Evolutionary conservation across 2,888 invertebrate genomes (phyloP).

Genomic region (Leptura quadrifasciata): DNA sequence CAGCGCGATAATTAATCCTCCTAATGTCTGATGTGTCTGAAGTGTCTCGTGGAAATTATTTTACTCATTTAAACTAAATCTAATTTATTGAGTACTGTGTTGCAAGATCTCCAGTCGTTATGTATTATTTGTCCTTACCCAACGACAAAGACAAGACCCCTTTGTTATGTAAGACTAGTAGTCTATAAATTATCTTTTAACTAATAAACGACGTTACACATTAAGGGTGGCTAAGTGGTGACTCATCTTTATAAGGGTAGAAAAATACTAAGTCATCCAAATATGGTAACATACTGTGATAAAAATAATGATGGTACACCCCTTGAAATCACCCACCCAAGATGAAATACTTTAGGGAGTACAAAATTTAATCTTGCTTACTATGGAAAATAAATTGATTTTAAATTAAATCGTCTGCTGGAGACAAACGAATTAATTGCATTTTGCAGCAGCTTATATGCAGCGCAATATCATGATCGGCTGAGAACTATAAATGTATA

Average conservation of each 20-base stretch:
- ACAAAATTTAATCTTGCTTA: background rate
- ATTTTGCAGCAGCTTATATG: background rate
- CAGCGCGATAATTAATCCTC: background rate
- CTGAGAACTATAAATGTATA: background rate
- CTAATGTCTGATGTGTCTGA: background rate
- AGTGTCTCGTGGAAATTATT: background rate
- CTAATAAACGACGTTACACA: conserved; percentile 41
- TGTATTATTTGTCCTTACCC: background rate
- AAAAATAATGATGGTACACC: conserved; percentile 5
- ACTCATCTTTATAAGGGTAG: conserved; percentile 48
- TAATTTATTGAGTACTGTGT: too few species aligned
- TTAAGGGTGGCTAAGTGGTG: conserved; percentile 46
- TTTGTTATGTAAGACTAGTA: background rate
- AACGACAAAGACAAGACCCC: background rate
- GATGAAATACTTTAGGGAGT: conserved; percentile 8
- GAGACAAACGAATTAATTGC: background rate
- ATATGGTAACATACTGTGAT: conserved; percentile 12
- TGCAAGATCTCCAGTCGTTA: too few species aligned
- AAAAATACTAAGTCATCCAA: conserved; percentile 49
- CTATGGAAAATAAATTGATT: background rate
- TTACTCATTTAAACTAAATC: background rate
- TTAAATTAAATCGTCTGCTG: background rate
- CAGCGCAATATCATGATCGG: background rate
- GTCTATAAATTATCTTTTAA: conserved; percentile 44
- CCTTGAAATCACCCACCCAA: conserved; percentile 2